phyloP scores from a whole-genome alignment of 2,888 invertebrate species.

The Globia sparganii region DNA sequence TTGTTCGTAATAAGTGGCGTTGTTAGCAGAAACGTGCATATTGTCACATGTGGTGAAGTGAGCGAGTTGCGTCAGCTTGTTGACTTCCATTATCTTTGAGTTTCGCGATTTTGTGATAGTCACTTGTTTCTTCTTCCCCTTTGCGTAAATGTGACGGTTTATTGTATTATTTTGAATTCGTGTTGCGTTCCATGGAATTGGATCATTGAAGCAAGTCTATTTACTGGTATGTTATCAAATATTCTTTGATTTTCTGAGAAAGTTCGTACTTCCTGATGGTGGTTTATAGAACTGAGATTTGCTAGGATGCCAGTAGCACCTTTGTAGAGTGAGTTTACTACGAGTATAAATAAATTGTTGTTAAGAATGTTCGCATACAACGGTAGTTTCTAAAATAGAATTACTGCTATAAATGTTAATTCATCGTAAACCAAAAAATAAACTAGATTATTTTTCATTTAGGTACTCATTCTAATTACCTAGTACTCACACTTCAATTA shows the following conservation, averaged over 20 bases:
- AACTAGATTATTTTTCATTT: background rate
- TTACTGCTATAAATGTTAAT: background rate
- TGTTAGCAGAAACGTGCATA: slow-evolving; percentile 43
- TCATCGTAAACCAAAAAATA: background rate
- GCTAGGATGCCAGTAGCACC: background rate
- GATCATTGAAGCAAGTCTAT: background rate
- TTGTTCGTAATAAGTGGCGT: slow-evolving; percentile 31
- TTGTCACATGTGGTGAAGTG: slow-evolving; percentile 22
- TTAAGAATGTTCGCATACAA: background rate
- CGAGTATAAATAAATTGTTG: slow-evolving; percentile 10
- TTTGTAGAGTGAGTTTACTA: slow-evolving; percentile 22
- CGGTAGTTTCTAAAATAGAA: background rate
- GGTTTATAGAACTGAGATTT: background rate
- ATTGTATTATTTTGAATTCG: slow-evolving; percentile 24
- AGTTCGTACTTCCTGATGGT: background rate
- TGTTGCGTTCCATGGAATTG: slow-evolving; percentile 4
- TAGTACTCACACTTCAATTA: slow-evolving; percentile 12
- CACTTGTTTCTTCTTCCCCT: slow-evolving; percentile 20
- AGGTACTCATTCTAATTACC: slow-evolving; percentile 1
- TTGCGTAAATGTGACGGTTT: background rate
- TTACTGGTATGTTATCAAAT: slow-evolving; percentile 48
- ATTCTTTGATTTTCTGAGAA: slow-evolving; percentile 1
- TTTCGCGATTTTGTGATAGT: slow-evolving; percentile 15
- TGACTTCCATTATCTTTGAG: slow-evolving; percentile 38
- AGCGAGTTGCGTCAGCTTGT: slow-evolving; percentile 23